phyloP scores from a whole-genome alignment of 2,113 vertebrate genomes.

The Hippoglossus stenolepis region DNA sequence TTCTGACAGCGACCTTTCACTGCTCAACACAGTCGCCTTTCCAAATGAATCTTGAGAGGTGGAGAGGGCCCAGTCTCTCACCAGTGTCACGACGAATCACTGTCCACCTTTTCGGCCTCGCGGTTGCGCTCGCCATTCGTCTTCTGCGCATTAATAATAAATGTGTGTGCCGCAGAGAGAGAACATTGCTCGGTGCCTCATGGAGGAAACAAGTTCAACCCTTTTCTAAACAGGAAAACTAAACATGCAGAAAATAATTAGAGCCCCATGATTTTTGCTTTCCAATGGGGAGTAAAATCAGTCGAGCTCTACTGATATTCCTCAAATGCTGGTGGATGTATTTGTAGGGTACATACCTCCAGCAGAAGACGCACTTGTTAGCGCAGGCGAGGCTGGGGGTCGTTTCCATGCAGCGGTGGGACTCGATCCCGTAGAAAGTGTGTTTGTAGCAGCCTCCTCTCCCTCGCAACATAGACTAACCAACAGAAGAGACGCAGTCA shows the following conservation, averaged over 20 bases:
- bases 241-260: too few relatives aligned
- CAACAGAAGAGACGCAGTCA: slow-evolving; percentile 5
- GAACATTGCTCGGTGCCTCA: not conserved
- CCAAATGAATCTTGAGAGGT: slow-evolving; percentile 23
- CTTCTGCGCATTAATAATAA: slow-evolving; percentile 19
- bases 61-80: slow-evolving; percentile 1
- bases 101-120: slow-evolving; percentile 32
- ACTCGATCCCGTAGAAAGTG: slow-evolving; percentile 96
- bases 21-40: slow-evolving; percentile 19
- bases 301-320: not conserved
- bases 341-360: slow-evolving; percentile 84
- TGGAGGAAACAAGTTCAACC: not conserved
- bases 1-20: slow-evolving; percentile 62
- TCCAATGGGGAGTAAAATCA: too few relatives aligned
- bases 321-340: not conserved
- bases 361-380: slow-evolving; percentile 98
- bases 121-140: slow-evolving; percentile 1
- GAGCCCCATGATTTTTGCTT: too few relatives aligned
- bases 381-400: slow-evolving; percentile 95
- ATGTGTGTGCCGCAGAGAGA: not conserved
- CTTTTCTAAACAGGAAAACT: too few relatives aligned
- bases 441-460: slow-evolving; percentile 98
- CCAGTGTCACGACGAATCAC: slow-evolving; percentile 39
- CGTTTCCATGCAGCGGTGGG: slow-evolving; percentile 97
- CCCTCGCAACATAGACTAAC: slow-evolving; percentile 93